A percentile compares a stretch with the other conserved stretches of the same genome.
Evolutionary conservation across 2,888 invertebrate genomes (phyloP).

Genomic region (Heliothis peltigera): DNA sequence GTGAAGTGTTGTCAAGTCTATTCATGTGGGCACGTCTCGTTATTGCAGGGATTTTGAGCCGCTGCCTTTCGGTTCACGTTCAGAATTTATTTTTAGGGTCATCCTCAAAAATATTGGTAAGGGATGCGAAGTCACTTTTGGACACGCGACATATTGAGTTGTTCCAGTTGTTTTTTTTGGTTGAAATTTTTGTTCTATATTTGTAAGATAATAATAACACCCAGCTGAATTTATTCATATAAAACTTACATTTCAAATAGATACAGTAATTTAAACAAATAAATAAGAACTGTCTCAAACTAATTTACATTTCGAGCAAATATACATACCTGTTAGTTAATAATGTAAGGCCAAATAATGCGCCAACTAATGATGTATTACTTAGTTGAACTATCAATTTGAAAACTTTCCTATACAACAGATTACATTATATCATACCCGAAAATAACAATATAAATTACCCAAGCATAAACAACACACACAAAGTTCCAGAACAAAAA

Average conservation of each 20-base stretch:
- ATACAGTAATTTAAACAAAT: too few relatives aligned
- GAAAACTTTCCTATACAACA: slow-evolving; percentile 32
- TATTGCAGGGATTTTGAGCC: slow-evolving; percentile 53
- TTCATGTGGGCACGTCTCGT: slow-evolving; percentile 72
- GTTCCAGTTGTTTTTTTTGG: slow-evolving; percentile 3
- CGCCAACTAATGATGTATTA: slow-evolving; percentile 15
- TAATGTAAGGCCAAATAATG: neutral
- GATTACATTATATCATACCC: slow-evolving; percentile 36
- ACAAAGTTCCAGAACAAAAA: slow-evolving; percentile 41
- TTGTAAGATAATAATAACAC: neutral
- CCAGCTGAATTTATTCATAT: neutral
- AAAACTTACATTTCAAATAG: too few relatives aligned
- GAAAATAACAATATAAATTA: slow-evolving; percentile 32
- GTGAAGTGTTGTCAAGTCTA: slow-evolving; percentile 69
- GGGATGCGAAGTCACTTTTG: slow-evolving; percentile 34
- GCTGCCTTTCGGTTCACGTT: slow-evolving; percentile 37
- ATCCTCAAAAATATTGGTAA: slow-evolving; percentile 42
- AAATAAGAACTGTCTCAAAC: neutral
- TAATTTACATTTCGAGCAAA: neutral
- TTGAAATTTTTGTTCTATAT: neutral
- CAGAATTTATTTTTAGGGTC: slow-evolving; percentile 53
- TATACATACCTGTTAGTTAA: neutral
- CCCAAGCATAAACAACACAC: slow-evolving; percentile 18
- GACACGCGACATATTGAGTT: slow-evolving; percentile 21
- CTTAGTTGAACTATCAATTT: slow-evolving; percentile 30